These are phyloP conservation scores for Xenopus laevis DNA, from an alignment of 2,113 vertebrate genomes.

Conservation along the genomic window DNA sequence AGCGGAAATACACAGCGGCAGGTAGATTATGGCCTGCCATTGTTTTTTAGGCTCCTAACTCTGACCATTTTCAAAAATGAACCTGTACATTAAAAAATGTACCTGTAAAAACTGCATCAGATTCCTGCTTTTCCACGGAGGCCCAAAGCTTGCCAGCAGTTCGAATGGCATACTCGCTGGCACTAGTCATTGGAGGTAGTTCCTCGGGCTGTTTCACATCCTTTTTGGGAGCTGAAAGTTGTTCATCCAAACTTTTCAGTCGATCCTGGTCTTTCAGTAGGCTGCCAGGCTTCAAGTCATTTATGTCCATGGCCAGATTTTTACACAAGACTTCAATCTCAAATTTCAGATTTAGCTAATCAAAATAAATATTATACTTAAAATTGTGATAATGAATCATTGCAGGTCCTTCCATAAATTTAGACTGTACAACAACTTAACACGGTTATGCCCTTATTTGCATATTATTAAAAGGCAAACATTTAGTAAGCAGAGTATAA, in stretches of 20 bases:
- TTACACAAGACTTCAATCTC: constrained; percentile 98
- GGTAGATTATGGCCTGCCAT: no score
- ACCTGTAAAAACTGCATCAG: constrained; percentile 40
- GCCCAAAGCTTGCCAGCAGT: constrained; percentile 39
- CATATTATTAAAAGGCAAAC: no score
- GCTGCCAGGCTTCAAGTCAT: constrained; percentile 93
- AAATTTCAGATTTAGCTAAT: constrained; percentile 95
- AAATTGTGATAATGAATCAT: no score
- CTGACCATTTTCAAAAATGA: no score
- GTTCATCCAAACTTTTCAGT: constrained; percentile 91
- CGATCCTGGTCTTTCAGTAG: constrained; percentile 96
- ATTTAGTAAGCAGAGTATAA: no score
- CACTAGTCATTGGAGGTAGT: constrained; percentile 81
- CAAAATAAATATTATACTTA: neutral
- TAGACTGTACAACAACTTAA: no score
- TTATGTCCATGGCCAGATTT: constrained; percentile 96
- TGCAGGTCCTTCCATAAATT: no score
- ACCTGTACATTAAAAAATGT: neutral
- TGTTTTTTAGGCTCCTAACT: no score
- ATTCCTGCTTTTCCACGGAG: constrained; percentile 36
- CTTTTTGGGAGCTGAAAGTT: constrained; percentile 97
- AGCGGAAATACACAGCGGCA: no score
- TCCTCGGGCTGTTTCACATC: constrained; percentile 92
- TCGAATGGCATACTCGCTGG: constrained; percentile 66
- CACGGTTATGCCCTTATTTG: no score